Evolutionary conservation across 2,113 vertebrate genomes (phyloP).

Genomic region (Procavia capensis): DNA sequence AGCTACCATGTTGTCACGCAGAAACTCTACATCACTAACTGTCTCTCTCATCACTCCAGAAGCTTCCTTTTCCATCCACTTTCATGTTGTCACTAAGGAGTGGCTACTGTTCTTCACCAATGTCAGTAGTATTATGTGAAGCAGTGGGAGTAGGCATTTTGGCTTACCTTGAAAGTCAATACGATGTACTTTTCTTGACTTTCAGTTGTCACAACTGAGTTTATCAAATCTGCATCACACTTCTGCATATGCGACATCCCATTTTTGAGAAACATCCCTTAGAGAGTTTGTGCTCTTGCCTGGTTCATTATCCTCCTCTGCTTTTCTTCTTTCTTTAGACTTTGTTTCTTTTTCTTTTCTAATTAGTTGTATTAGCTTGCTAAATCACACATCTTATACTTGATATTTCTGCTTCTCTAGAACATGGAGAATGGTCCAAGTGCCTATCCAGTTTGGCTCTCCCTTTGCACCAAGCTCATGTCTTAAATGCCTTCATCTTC

Average conservation of each 20-base stretch:
- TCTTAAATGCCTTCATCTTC: background rate
- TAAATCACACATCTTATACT: background rate
- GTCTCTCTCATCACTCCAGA: background rate
- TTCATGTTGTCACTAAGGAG: background rate
- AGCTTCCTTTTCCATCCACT: background rate
- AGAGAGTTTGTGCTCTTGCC: background rate
- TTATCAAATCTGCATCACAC: background rate
- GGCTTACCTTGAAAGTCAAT: conserved; percentile 17
- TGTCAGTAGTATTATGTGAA: background rate
- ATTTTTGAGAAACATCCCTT: background rate
- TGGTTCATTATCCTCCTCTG: background rate
- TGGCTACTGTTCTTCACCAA: background rate
- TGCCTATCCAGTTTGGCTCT: background rate
- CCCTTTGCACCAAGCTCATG: background rate
- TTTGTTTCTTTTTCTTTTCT: background rate
- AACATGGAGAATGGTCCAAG: background rate
- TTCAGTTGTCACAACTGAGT: background rate
- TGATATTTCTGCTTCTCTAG: background rate
- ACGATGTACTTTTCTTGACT: background rate
- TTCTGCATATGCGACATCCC: background rate
- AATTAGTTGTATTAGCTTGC: background rate
- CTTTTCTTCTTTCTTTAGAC: background rate
- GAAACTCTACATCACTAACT: background rate
- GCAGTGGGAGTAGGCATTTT: background rate
- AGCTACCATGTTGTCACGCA: background rate